phyloP scores from a whole-genome alignment of 2,797 vertebrate genomes.

The Bradypus variegatus region DNA sequence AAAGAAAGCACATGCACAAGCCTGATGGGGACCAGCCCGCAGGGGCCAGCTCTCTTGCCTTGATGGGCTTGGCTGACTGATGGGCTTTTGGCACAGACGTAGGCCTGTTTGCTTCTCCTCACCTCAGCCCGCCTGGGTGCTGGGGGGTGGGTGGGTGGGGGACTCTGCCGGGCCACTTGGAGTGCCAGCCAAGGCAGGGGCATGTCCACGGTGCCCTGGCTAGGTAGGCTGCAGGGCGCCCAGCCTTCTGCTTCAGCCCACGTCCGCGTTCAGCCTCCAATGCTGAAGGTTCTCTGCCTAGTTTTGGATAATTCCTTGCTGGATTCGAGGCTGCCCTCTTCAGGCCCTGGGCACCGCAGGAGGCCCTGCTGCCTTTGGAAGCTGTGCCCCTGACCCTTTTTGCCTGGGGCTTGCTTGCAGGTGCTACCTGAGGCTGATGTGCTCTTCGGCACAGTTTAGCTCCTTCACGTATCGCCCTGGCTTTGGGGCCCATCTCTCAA shows the following conservation, averaged over 20 bases:
- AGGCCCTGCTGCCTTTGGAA: not conserved
- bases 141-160: too few relatives aligned
- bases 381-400: not conserved
- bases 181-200: not conserved
- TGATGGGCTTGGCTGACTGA: not conserved
- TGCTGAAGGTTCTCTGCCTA: not conserved
- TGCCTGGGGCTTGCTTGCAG: not conserved
- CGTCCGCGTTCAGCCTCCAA: not conserved
- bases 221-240: not conserved
- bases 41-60: not conserved
- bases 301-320: not conserved
- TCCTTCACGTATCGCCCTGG: not conserved
- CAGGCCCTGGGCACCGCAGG: not conserved
- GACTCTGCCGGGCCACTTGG: not conserved
- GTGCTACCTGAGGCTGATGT: not conserved
- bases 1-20: not conserved
- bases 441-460: not conserved
- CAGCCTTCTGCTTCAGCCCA: not conserved
- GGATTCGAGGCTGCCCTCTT: not conserved
- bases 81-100: not conserved
- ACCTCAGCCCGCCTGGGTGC: fast-evolving
- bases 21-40: fast-evolving
- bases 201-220: not conserved
- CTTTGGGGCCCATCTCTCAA: not conserved
- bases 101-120: not conserved